These are phyloP conservation scores for Enteromius treurensis DNA, from an alignment of 2,797 vertebrate species.

Conservation along the genomic window DNA sequence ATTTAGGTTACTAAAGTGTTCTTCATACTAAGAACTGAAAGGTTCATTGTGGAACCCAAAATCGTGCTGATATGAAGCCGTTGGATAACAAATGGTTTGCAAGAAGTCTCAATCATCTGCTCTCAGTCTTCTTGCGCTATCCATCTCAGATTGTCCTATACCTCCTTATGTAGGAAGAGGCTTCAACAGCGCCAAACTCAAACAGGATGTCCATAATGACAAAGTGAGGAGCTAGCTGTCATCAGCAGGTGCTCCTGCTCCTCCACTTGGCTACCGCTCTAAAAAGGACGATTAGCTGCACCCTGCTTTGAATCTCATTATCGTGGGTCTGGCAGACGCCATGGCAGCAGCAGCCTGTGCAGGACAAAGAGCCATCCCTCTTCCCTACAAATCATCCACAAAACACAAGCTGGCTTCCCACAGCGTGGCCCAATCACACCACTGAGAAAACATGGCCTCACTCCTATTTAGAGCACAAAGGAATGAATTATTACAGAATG, in stretches of 20 bases:
- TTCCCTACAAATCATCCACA: slow-evolving; percentile 52
- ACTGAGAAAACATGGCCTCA: slow-evolving; percentile 31
- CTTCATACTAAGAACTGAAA: neutral
- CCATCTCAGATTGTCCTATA: neutral
- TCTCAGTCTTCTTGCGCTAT: neutral
- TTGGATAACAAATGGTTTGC: neutral
- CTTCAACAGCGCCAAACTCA: neutral
- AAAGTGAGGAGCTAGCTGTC: neutral
- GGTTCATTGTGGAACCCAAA: neutral
- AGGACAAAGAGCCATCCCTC: slow-evolving; percentile 58
- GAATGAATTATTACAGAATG: slow-evolving; percentile 36
- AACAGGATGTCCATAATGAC: slow-evolving; percentile 54
- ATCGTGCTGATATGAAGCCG: neutral
- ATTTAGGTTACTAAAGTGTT: neutral
- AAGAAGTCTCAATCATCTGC: neutral
- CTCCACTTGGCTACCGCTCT: slow-evolving; percentile 46
- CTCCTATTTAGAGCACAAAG: slow-evolving; percentile 30
- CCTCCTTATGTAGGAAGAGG: neutral
- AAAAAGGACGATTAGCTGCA: slow-evolving; percentile 65
- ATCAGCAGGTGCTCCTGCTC: slow-evolving; percentile 49
- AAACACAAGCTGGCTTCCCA: slow-evolving; percentile 19
- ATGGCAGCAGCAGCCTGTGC: slow-evolving; percentile 45
- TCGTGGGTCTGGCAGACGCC: slow-evolving; percentile 55
- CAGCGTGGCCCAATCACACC: slow-evolving; percentile 21
- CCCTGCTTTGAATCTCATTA: slow-evolving; percentile 70